phyloP scores from a whole-genome alignment of 2,888 invertebrate genomes.

The Drosophila hawaiiensis region DNA sequence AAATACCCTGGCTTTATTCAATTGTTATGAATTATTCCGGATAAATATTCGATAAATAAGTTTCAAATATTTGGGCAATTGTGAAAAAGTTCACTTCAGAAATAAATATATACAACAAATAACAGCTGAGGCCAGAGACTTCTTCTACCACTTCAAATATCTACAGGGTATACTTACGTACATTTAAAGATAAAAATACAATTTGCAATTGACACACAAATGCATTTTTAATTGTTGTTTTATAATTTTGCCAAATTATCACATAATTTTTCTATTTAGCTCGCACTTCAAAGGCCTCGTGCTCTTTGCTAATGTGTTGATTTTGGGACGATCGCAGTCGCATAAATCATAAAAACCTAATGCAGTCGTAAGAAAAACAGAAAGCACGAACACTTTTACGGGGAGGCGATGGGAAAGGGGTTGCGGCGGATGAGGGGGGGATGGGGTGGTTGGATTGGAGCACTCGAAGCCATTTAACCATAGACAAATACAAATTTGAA shows the following conservation, averaged over 20 bases:
- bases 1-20: constrained; percentile 17
- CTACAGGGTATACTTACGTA: constrained; percentile 9
- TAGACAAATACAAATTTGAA: constrained; percentile 54
- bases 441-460: neutral
- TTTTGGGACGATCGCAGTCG: constrained; percentile 57
- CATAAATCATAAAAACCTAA: constrained; percentile 72
- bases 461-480: constrained; percentile 50
- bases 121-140: neutral
- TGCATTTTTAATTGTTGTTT: constrained; percentile 74
- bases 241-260: constrained; percentile 77
- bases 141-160: neutral
- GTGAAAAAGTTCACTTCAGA: neutral
- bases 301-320: constrained; percentile 55
- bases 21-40: neutral
- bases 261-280: constrained; percentile 61
- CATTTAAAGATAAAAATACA: neutral
- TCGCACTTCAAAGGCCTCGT: constrained; percentile 66
- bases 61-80: neutral
- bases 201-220: constrained; percentile 74
- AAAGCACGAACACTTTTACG: neutral
- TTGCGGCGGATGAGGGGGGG: neutral
- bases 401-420: neutral
- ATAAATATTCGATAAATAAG: neutral
- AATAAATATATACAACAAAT: neutral
- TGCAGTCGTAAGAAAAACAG: constrained; percentile 36